Conservation (phyloP, 2,797 vertebrate genomes). For the Geotrypetes seraphini region DNA sequence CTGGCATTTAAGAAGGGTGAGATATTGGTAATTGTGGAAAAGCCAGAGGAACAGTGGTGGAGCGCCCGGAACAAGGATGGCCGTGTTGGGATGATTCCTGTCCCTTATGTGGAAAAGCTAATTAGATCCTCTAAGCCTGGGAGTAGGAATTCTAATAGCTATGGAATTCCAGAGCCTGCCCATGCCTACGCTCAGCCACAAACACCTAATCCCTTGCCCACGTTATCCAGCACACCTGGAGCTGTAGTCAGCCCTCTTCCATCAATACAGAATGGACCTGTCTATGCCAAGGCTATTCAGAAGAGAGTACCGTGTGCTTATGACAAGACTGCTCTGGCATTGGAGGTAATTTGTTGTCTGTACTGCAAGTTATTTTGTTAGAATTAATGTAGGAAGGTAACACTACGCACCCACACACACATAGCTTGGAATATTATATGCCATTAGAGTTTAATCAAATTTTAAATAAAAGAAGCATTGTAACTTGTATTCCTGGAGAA, state of each 20-base stretch:
- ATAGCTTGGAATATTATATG: too few species aligned
- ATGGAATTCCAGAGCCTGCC: conserved; percentile 91
- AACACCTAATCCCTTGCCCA: conserved; percentile 75
- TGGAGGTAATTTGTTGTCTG: conserved; percentile 72
- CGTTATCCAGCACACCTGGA: conserved; percentile 62
- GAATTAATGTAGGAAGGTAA: too few species aligned
- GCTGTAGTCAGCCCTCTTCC: conserved; percentile 77
- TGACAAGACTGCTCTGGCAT: conserved; percentile 90
- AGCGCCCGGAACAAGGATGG: conserved; percentile 94
- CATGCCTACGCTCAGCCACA: conserved; percentile 95
- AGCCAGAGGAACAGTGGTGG: conserved; percentile 99
- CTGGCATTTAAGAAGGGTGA: conserved; percentile 95
- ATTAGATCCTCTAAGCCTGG: conserved; percentile 70
- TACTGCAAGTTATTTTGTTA: too few species aligned
- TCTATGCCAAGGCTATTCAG: conserved; percentile 93
- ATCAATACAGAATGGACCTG: conserved; percentile 88
- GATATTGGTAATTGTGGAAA: conserved; percentile 85
- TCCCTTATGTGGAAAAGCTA: conserved; percentile 94
- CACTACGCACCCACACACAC: too few species aligned
- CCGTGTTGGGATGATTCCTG: conserved; percentile 91
- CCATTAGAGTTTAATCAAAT: too few species aligned
- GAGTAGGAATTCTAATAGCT: conserved; percentile 93
- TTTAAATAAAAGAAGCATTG: too few species aligned
- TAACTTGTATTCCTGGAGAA: too few species aligned
- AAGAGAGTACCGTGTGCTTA: conserved; percentile 96